Base-by-base conservation (phyloP, 2,797 vertebrate species). In the Merluccius polli region DNA sequence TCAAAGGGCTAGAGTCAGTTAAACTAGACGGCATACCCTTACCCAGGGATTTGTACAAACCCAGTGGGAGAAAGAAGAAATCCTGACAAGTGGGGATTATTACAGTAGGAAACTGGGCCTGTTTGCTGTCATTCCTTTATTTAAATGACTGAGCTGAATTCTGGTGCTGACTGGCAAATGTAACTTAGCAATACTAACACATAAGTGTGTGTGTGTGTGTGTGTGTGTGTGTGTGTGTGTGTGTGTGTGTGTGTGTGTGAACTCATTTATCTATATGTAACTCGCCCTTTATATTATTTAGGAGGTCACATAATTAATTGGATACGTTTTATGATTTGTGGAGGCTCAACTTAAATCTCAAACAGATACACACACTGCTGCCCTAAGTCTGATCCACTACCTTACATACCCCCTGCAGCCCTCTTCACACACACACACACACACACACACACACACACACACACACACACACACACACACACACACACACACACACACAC, bases 81-180 rank as follows among this genome's bases (percentile, higher is more conserved):
- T 27, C 59, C 59, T 63, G 59, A 63, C 4, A 0, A 63, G 9
- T 10, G 44, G 44, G 4, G 16, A 18, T 10, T 24, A 10, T 63
- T 27, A 27, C 59, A 63, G 24, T 27, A 27, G n/a, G 59, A 63
- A 63, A 27, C 59, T 0, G 8, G n/a, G 59, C 59, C 59, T 63
- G 82, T 79, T 86, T 84, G 85, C 86, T 89, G 82, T 87, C 86
- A 85, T 73, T 75, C 81, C 80, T 80, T 84, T 83, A 73, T 74
- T 87, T 84, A 75, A 81, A 85, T 87, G 73, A 82, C 85, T 83
- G 84, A 85, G 84, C 82, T 76, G 73, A 81, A 80, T 63, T 63
- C 77, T 75, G 75, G 65, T 78, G 73, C 79, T 24, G 72, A 73
- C 78, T 67, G 74, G 79, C 78, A 81, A 80, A 79, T 77, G 79